Evolutionary conservation across 2,113 vertebrate genomes (phyloP).

Genomic region (Sander vitreus): DNA sequence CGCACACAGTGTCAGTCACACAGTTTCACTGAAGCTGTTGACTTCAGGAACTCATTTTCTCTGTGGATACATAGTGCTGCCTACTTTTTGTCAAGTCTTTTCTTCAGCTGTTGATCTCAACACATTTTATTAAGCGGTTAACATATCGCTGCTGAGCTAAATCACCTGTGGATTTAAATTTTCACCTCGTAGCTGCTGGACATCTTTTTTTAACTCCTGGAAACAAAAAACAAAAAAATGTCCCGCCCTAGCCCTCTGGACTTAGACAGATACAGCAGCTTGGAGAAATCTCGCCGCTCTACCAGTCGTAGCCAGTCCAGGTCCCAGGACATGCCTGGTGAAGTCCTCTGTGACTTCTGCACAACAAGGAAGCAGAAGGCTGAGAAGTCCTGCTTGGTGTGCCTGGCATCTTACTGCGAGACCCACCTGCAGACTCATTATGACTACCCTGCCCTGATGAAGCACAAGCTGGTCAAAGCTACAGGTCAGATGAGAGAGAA

Average conservation of each 20-base stretch:
- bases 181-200: not conserved
- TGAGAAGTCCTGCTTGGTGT: constrained; percentile 94
- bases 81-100: not conserved
- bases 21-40: constrained; percentile 78
- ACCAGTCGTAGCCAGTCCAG: constrained; percentile 72
- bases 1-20: constrained; percentile 59
- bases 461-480: constrained; percentile 92
- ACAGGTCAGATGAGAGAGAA: constrained; percentile 85
- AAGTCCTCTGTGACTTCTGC: constrained; percentile 91
- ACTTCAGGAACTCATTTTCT: constrained; percentile 20
- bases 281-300: constrained; percentile 87
- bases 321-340: constrained; percentile 62
- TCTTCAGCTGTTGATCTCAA: not conserved
- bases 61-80: not conserved
- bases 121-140: not conserved
- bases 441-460: constrained; percentile 93
- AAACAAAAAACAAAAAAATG: constrained; percentile 62
- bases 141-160: not conserved
- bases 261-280: constrained; percentile 82
- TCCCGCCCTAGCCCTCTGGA: constrained; percentile 71
- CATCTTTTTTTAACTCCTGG: not conserved
- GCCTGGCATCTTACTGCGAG: constrained; percentile 95
- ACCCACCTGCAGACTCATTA: constrained; percentile 93
- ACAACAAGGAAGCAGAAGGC: constrained; percentile 92
- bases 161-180: constrained; percentile 20